Base-by-base conservation (phyloP, 2,888 invertebrate genomes). In the Pyralis farinalis region DNA sequence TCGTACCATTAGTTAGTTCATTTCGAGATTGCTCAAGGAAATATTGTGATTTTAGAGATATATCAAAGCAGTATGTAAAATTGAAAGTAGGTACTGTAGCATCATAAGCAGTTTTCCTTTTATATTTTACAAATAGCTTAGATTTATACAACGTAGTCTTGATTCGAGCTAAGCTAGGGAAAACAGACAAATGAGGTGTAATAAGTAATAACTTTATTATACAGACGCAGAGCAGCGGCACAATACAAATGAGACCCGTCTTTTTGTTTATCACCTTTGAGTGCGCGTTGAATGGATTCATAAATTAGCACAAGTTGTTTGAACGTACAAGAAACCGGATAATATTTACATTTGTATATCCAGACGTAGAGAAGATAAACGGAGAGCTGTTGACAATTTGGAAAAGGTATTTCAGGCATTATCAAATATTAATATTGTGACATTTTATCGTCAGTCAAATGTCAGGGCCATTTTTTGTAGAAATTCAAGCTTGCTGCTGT, bases 261-360 rank as follows among this genome's bases (percentile, higher is more conserved):
- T 51, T 55, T 51, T 52, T 58, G 61, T 62, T 56, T 54, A 58
- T 58, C 48, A 53, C 49, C 51, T 49, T 44, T 53, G 53, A 55
- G 59, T 56, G 47, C 7, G 25, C 25, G n/a, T 25, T 25, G 25
- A 25, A 25, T 25, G 25, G 25, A 1, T 25, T 25, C n/a, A 25
- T n/a, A 25, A 25, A 25, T 25, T 25, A 25, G n/a, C 25, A 25
- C 3, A 2, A 25, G n/a, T 25, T 25, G 25, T 25, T 25, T 7
- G 16, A 16, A 4, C 16, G 16, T 4, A 8, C 25, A 25, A 25
- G 25, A 16, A 16, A 16, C 2, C 4, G 3, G 25, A 25, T n/a
- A n/a, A 25, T 25, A 25, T 25, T 8, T 25, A 25, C 25, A 25
- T 25, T 7, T 25, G 25, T 25, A 7, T 1, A 5, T 25, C 16